These are phyloP conservation scores for Myotis myotis DNA, from an alignment of 2,797 vertebrate species.

Conservation along the genomic window DNA sequence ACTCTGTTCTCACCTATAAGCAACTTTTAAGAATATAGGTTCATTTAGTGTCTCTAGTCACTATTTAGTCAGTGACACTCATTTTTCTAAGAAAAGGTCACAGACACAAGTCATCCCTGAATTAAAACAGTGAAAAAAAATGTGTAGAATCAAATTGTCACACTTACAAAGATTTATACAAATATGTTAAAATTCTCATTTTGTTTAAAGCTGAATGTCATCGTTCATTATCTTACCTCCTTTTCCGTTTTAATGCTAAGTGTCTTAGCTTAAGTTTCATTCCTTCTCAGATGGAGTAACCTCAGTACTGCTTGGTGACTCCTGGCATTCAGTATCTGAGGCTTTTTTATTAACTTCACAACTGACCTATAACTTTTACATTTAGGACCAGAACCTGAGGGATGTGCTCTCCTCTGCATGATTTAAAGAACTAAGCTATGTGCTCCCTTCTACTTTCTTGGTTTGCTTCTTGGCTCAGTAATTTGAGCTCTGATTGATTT, in stretches of 20 bases:
- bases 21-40: background rate
- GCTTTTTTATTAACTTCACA: background rate
- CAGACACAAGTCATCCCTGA: background rate
- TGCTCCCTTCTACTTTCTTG: background rate
- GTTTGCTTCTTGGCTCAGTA: background rate
- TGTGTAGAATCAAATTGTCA: background rate
- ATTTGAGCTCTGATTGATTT: background rate
- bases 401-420: background rate
- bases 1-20: background rate
- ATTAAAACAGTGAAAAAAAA: slow-evolving; percentile 4
- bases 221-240: background rate
- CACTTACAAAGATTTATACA: background rate
- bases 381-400: background rate
- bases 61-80: background rate
- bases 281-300: background rate
- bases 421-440: background rate
- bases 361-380: slow-evolving; percentile 4
- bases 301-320: background rate
- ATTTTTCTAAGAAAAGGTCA: slow-evolving; percentile 37
- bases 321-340: background rate
- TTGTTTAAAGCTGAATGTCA: background rate
- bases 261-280: background rate
- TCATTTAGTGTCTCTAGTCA: background rate
- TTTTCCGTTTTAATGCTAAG: background rate
- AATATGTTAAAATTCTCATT: background rate